These are phyloP conservation scores for Alligator mississippiensis DNA, from an alignment of 2,113 vertebrate species.

Conservation along the genomic window DNA sequence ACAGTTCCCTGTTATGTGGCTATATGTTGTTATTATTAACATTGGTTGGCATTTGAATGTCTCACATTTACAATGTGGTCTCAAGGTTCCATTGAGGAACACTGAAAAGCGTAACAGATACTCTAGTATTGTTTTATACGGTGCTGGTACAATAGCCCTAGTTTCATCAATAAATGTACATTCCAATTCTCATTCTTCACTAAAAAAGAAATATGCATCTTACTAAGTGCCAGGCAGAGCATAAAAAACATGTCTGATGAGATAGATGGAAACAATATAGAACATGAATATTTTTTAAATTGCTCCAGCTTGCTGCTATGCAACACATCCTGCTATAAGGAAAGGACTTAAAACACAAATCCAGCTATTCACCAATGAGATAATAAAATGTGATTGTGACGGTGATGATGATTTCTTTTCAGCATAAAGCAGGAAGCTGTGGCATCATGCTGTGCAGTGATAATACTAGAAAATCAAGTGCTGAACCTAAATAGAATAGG, in stretches of 20 bases:
- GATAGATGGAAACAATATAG: conserved; percentile 42
- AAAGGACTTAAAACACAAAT: neutral
- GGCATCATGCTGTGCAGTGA: neutral
- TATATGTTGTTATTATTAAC: conserved; percentile 35
- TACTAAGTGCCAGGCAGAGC: conserved; percentile 35
- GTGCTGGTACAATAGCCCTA: conserved; percentile 41
- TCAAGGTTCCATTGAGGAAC: neutral
- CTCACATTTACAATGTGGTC: neutral
- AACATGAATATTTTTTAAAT: conserved; percentile 13
- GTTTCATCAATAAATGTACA: conserved; percentile 53
- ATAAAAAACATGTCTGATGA: conserved; percentile 54
- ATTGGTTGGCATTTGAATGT: conserved; percentile 6
- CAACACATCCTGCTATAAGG: neutral
- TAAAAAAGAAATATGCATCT: conserved; percentile 57
- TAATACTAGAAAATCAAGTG: neutral
- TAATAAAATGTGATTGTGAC: neutral
- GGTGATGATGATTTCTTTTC: neutral
- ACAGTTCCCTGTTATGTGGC: neutral
- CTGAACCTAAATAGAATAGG: neutral
- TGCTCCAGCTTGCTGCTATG: conserved; percentile 32
- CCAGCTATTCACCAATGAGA: neutral
- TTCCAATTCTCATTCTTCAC: conserved; percentile 38
- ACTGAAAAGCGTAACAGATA: conserved; percentile 33
- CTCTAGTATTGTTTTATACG: neutral
- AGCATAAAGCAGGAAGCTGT: neutral